Evolutionary conservation across 2,888 invertebrate genomes (phyloP).

Genomic region (Paralinhomoeus sp.): DNA sequence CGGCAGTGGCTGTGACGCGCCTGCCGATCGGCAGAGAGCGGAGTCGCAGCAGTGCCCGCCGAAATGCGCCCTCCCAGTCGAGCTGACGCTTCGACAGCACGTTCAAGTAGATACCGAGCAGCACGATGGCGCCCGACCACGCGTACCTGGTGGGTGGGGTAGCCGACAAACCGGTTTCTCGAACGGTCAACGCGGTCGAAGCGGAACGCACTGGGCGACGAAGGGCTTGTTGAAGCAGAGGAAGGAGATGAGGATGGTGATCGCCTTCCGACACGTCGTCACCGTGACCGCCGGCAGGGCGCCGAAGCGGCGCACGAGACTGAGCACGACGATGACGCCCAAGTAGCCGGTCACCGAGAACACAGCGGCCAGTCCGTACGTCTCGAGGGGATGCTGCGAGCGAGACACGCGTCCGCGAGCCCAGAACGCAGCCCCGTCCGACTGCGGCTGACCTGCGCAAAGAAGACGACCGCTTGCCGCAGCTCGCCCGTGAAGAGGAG

Average conservation of each 20-base stretch:
- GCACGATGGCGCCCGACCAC: constrained; percentile 68
- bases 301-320: constrained; percentile 60
- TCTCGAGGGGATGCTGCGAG: constrained; percentile 38
- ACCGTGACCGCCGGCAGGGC: constrained; percentile 69
- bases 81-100: constrained; percentile 35
- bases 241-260: constrained; percentile 76
- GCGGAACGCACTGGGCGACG: constrained; percentile 55
- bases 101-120: constrained; percentile 77
- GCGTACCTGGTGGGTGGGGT: constrained; percentile 41
- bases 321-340: constrained; percentile 74
- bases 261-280: constrained; percentile 41
- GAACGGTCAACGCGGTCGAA: not conserved
- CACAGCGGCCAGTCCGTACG: constrained; percentile 59
- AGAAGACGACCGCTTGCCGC: constrained; percentile 48
- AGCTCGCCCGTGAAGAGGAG: constrained; percentile 51
- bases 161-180: not conserved
- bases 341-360: constrained; percentile 72
- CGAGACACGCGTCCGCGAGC: not conserved
- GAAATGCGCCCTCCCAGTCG: not conserved
- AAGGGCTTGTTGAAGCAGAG: constrained; percentile 79
- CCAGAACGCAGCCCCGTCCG: no score
- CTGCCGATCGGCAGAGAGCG: no score
- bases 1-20: no score
- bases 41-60: no score
- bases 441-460: constrained; percentile 52